phyloP scores from a whole-genome alignment of 2,888 invertebrate species.

The Rhorus exstirpatorius region DNA sequence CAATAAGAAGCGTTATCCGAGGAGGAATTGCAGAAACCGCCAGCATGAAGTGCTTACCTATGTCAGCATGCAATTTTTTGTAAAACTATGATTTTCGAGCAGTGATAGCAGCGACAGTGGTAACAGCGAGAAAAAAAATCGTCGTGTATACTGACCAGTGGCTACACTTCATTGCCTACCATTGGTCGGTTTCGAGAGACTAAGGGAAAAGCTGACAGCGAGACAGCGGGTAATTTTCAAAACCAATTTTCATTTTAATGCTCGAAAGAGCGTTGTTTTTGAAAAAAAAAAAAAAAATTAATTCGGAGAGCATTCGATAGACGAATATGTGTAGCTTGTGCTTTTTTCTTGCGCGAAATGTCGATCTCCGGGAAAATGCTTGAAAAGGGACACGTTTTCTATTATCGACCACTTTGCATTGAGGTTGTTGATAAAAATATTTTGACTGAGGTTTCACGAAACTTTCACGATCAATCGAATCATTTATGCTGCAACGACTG shows the following conservation, averaged over 20 bases:
- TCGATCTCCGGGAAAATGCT: too few species aligned
- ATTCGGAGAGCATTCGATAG: neutral
- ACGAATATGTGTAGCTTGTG: too few species aligned
- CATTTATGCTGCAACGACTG: too few species aligned
- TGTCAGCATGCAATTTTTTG: too few species aligned
- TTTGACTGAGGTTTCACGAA: too few species aligned
- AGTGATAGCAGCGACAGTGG: neutral
- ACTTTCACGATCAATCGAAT: too few species aligned
- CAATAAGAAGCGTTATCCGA: constrained; percentile 31
- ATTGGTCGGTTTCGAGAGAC: constrained; percentile 3
- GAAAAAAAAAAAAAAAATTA: neutral
- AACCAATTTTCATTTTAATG: neutral
- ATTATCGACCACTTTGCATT: neutral
- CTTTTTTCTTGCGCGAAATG: neutral
- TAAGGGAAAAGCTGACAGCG: neutral
- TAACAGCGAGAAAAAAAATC: neutral
- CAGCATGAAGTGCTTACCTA: neutral
- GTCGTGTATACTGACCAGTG: constrained; percentile 35
- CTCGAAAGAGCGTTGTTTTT: neutral
- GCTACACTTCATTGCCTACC: constrained; percentile 26
- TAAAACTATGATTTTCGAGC: neutral
- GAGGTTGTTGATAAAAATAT: too few species aligned
- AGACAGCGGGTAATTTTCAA: too few species aligned
- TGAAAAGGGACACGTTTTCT: too few species aligned
- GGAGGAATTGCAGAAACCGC: constrained; percentile 15